Conservation (phyloP, 2,797 vertebrate genomes). For the Lepidocolaptes lacrymiger region DNA sequence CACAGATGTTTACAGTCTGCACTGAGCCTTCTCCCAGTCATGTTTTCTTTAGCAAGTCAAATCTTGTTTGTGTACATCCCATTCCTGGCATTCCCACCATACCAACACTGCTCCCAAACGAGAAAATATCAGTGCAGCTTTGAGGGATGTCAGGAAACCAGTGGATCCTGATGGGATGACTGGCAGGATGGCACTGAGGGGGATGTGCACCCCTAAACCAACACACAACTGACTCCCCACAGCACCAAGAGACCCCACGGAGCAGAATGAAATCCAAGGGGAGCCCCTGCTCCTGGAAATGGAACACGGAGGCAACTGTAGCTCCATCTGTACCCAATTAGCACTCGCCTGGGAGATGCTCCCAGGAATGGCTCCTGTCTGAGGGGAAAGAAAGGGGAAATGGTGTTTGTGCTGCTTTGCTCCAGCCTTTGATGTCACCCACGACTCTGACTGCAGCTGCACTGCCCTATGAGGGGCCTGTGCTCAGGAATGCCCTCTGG, state of each 20-base stretch:
- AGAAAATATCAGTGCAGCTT: not conserved
- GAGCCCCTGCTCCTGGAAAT: not conserved
- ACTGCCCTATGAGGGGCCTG: not conserved
- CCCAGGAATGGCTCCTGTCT: not conserved
- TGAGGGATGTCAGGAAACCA: not conserved
- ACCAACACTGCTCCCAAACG: not conserved
- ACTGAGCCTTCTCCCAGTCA: not conserved
- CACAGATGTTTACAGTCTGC: constrained; percentile 47
- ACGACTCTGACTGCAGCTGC: not conserved
- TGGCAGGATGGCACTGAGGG: not conserved
- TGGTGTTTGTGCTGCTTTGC: not conserved
- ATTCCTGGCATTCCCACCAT: constrained; percentile 17
- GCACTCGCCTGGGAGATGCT: not conserved
- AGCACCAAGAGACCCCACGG: not conserved
- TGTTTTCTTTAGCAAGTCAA: constrained; percentile 46
- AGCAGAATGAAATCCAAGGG: not conserved
- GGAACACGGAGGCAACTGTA: not conserved
- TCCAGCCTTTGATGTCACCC: not conserved
- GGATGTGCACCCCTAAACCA: not conserved
- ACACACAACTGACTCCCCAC: fast-evolving
- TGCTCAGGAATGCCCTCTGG: not conserved
- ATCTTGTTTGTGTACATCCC: constrained; percentile 49
- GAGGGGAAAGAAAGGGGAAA: not conserved
- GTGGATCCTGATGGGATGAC: not conserved
- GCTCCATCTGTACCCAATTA: not conserved